Evolutionary conservation across 2,888 invertebrate species (phyloP), one percentile per base, ranked within the genome.

Genomic region (Eristalis tenax): DNA sequence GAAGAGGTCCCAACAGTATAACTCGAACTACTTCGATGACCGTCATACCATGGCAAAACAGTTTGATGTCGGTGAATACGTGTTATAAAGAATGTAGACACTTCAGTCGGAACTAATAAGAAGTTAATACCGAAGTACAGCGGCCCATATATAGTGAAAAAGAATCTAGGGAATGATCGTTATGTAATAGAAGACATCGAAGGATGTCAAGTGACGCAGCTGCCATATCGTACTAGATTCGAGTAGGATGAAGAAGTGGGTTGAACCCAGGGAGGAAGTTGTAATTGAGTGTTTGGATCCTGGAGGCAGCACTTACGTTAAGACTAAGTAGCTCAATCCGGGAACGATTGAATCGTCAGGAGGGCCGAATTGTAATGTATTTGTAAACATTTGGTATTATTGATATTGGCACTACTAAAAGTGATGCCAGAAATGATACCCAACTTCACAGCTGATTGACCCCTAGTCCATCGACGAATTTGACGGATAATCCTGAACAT

Each of bases 81-180:
- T 4, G 89, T 90, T 85, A 88, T 90, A 23, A 61, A 76, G 32
- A 90, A 90, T 70, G 75, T 87, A 15, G 89, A 89, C 61, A 89
- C 85, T 32, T 85, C 89, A 10, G 73, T 75, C 8, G 89, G 89
- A 22, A 77, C 63, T 83, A 35, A 84, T 90, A 70, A 70, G 18
- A 69, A 69, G 32, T 57, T 57, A n/a, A 35, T 69, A 63, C 10
- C 32, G 4, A 63, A 32, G 32, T 63, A 63, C 63, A 8, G 63
- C 35, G 15, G 35, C 35, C 63, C 18, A 32, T 63, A 32, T 32
- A 35, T 63, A 28, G 18, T 57, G 23, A 57, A 57, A 6, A 57
- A 57, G 57, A 22, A 57, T 3, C 57, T 23, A 57, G 57, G 23
- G 15, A 23, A 57, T 11, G 57, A 23, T 57, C 8, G 57, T 2